Evolutionary conservation across 1,140 invertebrate genomes (phyloP), one percentile per base, ranked within the genome.

Genomic region (Lasioglossum baleicum): DNA sequence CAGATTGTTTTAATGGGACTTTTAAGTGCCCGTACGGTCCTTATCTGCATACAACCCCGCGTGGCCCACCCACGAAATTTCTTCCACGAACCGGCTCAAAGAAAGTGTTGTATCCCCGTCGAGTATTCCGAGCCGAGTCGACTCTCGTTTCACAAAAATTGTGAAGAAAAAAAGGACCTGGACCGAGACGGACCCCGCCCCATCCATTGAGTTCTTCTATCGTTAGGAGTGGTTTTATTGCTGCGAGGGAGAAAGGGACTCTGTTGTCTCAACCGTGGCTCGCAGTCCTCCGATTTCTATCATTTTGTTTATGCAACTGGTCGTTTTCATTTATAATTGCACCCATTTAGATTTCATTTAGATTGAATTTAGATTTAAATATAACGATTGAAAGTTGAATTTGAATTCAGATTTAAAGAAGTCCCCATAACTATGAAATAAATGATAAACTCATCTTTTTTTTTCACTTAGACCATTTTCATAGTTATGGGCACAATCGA

Each of bases 1-100:
- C 76, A 75, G 86, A 85, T 88, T 79, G 80, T 80, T 87, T 83
- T 88, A 88, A 87, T 88, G 85, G 85, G 83, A 83, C 73, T 83
- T 83, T 83, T 87, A 85, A 88, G 85, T 85, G 85, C 78, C 74
- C 66, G 68, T 68, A 48, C 58, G 42, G 80, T 53, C 77, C 83
- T 87, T 87, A 86, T 87, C 85, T 87, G 56, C 77, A 78, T 84
- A 74, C 76, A 80, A 81, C 76, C 83, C 80, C 42, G 53, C 51
- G 42, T 63, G 68, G 84, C 75, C 84, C 84, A 86, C 84, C 84
- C 84, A 86, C 80, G 80, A 86, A 82, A 84, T 86, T 86, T 81
- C 58, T 86, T 84, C 66, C 66, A 73, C 79, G 74, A 75, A 75
- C 51, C 69, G 61, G 5, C 63, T 73, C 48, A 73, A 79, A 60